Percentiles rank a stretch among this genome's conserved stretches.
These are phyloP conservation scores for Neoscelio sp. DNA, from an alignment of 2,888 invertebrate species.

Conservation along the genomic window DNA sequence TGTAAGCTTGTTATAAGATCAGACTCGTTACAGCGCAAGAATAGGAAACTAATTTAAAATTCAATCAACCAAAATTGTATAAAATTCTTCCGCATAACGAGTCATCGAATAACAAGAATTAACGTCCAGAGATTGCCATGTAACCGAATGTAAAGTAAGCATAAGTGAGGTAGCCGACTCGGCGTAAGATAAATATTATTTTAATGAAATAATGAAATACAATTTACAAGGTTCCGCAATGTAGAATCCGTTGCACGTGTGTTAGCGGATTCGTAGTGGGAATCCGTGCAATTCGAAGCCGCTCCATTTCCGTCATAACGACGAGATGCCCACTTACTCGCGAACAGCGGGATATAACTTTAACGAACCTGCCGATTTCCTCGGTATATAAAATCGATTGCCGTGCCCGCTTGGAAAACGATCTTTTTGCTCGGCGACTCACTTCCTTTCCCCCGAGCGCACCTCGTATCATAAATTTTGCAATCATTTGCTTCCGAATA, in stretches of 20 bases:
- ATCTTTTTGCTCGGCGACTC: conserved; percentile 30
- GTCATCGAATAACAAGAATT: conserved; percentile 57
- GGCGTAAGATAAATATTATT: conserved; percentile 65
- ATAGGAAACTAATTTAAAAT: conserved; percentile 12
- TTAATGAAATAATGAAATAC: conserved; percentile 70
- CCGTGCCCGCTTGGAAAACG: conserved; percentile 43
- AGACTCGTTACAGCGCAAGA: conserved; percentile 2
- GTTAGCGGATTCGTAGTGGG: conserved; percentile 61
- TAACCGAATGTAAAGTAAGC: conserved; percentile 59
- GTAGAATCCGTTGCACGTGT: conserved; percentile 50
- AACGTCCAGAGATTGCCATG: conserved; percentile 38
- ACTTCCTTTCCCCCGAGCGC: conserved; percentile 8
- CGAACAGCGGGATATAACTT: conserved; percentile 70
- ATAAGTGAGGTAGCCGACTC: conserved; percentile 60
- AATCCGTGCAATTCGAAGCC: conserved; percentile 72
- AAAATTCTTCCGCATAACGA: conserved; percentile 43
- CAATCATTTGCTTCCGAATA: conserved; percentile 28
- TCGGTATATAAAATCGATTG: conserved; percentile 56
- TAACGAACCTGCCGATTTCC: conserved; percentile 71
- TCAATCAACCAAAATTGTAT: conserved; percentile 21
- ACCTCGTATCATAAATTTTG: conserved; percentile 37
- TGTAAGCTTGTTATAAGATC: too few relatives aligned
- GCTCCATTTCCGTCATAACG: conserved; percentile 74
- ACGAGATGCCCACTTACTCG: conserved; percentile 70
- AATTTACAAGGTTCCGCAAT: conserved; percentile 66